These are phyloP conservation scores for Naja naja DNA, from an alignment of 2,113 vertebrate species.

Conservation along the genomic window DNA sequence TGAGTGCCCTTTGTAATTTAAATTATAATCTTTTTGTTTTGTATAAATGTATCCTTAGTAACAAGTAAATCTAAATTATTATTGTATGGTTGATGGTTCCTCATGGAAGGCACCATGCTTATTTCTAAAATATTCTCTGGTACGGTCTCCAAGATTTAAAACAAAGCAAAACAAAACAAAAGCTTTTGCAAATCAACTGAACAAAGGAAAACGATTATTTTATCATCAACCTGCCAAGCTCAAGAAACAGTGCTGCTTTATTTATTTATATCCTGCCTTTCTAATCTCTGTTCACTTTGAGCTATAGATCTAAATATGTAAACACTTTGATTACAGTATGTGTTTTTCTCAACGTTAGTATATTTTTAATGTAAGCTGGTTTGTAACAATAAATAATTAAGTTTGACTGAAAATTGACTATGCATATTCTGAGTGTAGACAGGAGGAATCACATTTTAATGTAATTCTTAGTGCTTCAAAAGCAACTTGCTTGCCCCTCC, in stretches of 20 bases:
- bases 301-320: neutral
- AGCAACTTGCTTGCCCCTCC: neutral
- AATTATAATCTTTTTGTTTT: constrained; percentile 63
- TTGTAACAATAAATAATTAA: neutral
- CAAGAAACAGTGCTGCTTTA: neutral
- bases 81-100: constrained; percentile 51
- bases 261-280: neutral
- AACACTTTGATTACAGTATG: neutral
- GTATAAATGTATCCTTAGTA: constrained; percentile 63
- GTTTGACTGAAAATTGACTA: neutral
- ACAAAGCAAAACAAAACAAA: neutral
- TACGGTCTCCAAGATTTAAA: neutral
- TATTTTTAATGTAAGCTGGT: neutral
- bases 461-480: neutral
- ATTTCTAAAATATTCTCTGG: constrained; percentile 27
- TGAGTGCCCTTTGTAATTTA: constrained; percentile 40
- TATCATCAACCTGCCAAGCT: neutral
- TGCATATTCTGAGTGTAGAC: neutral
- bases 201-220: neutral
- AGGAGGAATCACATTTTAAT: neutral
- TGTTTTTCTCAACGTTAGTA: neutral
- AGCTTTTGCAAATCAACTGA: constrained; percentile 29
- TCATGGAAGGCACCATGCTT: constrained; percentile 39
- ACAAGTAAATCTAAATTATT: constrained; percentile 63
- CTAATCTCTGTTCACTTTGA: neutral